These are phyloP conservation scores for Elegia similella DNA, from an alignment of 2,888 invertebrate species.

Conservation along the genomic window DNA sequence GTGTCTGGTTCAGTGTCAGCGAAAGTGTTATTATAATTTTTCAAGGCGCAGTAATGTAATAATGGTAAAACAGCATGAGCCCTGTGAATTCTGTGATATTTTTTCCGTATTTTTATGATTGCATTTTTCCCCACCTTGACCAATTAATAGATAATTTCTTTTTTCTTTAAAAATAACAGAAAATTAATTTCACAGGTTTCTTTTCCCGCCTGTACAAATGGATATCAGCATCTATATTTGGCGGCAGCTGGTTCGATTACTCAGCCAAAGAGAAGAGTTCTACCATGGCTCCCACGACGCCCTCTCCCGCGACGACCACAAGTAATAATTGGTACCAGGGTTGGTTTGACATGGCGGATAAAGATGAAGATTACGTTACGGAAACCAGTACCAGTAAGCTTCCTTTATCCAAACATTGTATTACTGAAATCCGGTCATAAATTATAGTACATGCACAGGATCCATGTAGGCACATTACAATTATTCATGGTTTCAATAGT, in stretches of 20 bases:
- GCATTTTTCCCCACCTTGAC: no score
- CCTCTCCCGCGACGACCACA: slow-evolving; percentile 44
- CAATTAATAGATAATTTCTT: no score
- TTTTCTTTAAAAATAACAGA: not conserved
- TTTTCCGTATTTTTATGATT: no score
- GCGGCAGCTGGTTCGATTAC: slow-evolving; percentile 70
- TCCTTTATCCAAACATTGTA: not conserved
- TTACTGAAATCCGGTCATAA: no score
- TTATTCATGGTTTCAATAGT: no score
- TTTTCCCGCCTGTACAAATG: slow-evolving; percentile 61
- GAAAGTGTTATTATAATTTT: no score
- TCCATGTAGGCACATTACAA: no score
- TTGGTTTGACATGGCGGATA: slow-evolving; percentile 66
- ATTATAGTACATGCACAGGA: no score
- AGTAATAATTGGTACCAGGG: slow-evolving; percentile 65
- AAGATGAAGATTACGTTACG: slow-evolving; percentile 45
- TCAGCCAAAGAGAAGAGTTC: slow-evolving; percentile 36
- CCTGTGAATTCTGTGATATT: no score
- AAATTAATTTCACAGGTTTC: slow-evolving; percentile 45
- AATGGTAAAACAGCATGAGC: no score
- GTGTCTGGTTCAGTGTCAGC: no score
- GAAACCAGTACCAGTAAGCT: slow-evolving; percentile 34
- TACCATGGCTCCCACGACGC: slow-evolving; percentile 41
- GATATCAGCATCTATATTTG: slow-evolving; percentile 66
- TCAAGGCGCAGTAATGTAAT: no score